These are phyloP conservation scores for Drosophila guanche DNA, from an alignment of 1,140 invertebrate species.

Conservation along the genomic window DNA sequence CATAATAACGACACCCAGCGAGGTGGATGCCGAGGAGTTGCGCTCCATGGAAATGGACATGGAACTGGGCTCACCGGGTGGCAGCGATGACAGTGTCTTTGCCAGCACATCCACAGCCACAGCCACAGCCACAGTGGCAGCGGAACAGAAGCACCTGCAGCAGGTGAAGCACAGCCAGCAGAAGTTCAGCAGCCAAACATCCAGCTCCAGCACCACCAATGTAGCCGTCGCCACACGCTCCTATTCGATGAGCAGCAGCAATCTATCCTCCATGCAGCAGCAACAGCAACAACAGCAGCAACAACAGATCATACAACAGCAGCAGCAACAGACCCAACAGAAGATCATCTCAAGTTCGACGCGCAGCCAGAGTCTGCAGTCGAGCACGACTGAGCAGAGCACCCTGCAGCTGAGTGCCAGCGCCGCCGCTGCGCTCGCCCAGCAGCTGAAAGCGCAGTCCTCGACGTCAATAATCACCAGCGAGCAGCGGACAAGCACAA, in stretches of 20 bases:
- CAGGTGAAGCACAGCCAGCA: slow-evolving; percentile 29
- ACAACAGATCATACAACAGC: slow-evolving; percentile 18
- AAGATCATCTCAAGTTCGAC: slow-evolving; percentile 76
- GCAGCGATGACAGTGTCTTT: slow-evolving; percentile 45
- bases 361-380: slow-evolving; percentile 79
- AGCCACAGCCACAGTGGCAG: neutral
- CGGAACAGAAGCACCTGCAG: slow-evolving; percentile 26
- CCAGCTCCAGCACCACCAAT: slow-evolving; percentile 53
- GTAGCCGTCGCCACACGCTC: slow-evolving; percentile 72
- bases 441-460: slow-evolving; percentile 79
- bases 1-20: slow-evolving; percentile 81
- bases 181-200: slow-evolving; percentile 29
- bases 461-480: slow-evolving; percentile 79
- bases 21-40: slow-evolving; percentile 76
- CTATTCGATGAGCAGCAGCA: slow-evolving; percentile 69
- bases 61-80: slow-evolving; percentile 54
- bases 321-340: slow-evolving; percentile 44
- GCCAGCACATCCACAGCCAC: neutral
- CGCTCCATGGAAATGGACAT: slow-evolving; percentile 63
- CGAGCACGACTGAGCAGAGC: slow-evolving; percentile 65
- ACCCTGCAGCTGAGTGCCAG: slow-evolving; percentile 27
- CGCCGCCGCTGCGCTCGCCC: slow-evolving; percentile 47
- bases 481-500: slow-evolving; percentile 65
- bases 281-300: slow-evolving; percentile 27
- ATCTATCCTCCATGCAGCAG: slow-evolving; percentile 6